Conservation (phyloP, 2,888 invertebrate species). For the Dasypogon diadema region DNA sequence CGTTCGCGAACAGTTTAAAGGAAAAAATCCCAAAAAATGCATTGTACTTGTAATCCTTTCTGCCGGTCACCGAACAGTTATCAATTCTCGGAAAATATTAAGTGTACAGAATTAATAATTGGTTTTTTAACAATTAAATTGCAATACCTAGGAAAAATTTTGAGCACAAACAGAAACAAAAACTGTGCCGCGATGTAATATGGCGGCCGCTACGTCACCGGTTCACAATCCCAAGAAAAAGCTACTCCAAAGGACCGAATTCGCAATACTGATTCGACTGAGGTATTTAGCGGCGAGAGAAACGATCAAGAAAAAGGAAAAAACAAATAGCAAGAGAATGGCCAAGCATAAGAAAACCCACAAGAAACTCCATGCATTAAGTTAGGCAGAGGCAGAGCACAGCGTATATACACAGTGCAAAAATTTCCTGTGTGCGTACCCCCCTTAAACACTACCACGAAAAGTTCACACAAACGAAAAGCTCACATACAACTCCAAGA, state of each 20-base stretch:
- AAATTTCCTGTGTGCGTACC: not conserved
- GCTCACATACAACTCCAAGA: conserved; percentile 1
- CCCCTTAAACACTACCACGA: not conserved
- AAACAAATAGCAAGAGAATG: conserved; percentile 20
- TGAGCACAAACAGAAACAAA: conserved; percentile 56
- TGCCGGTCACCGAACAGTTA: not conserved
- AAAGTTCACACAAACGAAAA: conserved; percentile 16
- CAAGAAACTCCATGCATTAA: not conserved
- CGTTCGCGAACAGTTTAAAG: conserved; percentile 8
- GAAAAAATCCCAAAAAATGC: not conserved
- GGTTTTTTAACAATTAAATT: conserved; percentile 20
- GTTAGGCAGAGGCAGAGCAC: not conserved
- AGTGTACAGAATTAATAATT: not conserved
- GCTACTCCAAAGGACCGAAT: conserved; percentile 56
- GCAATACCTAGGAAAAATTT: conserved; percentile 51
- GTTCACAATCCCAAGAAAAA: conserved; percentile 61
- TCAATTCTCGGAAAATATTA: not conserved
- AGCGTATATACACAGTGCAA: conserved; percentile 8
- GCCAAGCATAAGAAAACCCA: conserved; percentile 15
- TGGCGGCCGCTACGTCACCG: conserved; percentile 69
- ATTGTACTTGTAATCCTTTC: conserved; percentile 9
- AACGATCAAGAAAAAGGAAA: conserved; percentile 37
- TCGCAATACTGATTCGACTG: conserved; percentile 52
- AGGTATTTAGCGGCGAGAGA: conserved; percentile 30
- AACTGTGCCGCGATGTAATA: conserved; percentile 68